These are phyloP conservation scores for Melieria picta DNA, from an alignment of 2,888 invertebrate species.

Conservation along the genomic window DNA sequence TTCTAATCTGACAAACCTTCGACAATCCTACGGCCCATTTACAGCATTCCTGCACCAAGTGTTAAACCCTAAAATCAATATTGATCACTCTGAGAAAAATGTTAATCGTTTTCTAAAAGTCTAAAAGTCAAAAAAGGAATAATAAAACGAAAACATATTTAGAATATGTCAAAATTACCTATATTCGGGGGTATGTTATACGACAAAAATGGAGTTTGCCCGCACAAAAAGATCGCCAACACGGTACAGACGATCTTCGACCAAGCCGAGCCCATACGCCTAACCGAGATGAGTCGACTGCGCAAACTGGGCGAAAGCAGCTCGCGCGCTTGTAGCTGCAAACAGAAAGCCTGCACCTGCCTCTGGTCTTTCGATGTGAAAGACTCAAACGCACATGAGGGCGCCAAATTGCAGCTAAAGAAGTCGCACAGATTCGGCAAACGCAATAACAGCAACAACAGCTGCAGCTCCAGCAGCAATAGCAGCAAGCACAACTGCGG, in stretches of 20 bases:
- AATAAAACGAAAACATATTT: neutral
- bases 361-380: neutral
- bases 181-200: conserved; percentile 29
- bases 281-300: conserved; percentile 36
- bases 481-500: neutral
- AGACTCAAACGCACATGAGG: neutral
- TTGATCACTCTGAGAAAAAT: neutral
- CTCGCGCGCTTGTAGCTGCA: conserved; percentile 7
- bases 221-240: conserved; percentile 41
- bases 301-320: conserved; percentile 38
- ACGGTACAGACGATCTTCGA: conserved; percentile 23
- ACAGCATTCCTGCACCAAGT: neutral
- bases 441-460: neutral
- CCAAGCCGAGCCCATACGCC: conserved; percentile 38
- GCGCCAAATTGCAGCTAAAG: neutral
- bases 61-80: too few relatives aligned
- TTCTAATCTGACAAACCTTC: too few relatives aligned
- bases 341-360: conserved; percentile 17
- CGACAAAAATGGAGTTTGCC: conserved; percentile 35
- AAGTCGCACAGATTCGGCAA: neutral
- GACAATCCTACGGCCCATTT: neutral
- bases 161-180: conserved; percentile 40
- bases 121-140: conserved; percentile 23
- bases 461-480: neutral
- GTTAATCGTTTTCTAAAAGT: conserved; percentile 4